Base-by-base conservation (phyloP, 35 echinoderm and acorn worm species). In the Chiridota heheva region DNA sequence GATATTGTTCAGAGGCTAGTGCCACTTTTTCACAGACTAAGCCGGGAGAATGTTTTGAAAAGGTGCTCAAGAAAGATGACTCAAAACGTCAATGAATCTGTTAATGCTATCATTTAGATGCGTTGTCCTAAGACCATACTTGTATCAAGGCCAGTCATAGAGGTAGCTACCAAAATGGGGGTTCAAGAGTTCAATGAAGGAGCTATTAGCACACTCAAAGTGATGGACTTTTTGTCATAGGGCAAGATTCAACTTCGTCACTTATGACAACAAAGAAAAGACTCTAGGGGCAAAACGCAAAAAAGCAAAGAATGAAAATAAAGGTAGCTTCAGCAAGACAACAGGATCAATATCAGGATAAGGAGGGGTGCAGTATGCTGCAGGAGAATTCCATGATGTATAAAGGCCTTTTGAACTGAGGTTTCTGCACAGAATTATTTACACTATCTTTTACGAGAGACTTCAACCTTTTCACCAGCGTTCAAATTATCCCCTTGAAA, bases 61-160 rank as follows among this genome's bases (percentile, higher is more conserved):
- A 72, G 69, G 20, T 72, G 69, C 33, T 5, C 5, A 22, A 72
- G 69, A 45, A 72, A 72, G 33, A 72, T 44, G 69, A 72, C 69
- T 45, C 69, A 46, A 44, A 72, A 72, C 48, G 69, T 44, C 1
- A 72, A 72, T 45, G 69, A 72, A 38, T 3, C 27, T 35, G 63
- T 66, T 33, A 66, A 66, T 31, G 63, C 65, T 69, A 39, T 69
- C 41, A 69, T 69, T 39, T 69, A 39, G 65, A 69, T 38, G 33
- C 10, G 65, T 17, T 69, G 65, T 39, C 65, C 65, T 8, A 69
- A 69, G 41, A 69, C 65, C 36, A 69, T 69, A 69, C 41, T 69
- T 69, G 65, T 69, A 2, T 69, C 65, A 7, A 69, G 65, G 41
- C 33, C 65, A 40, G 30, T 69, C 31, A 69, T 69, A 0, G 65